Conservation (phyloP, 1,140 invertebrate genomes). For the Thaumatotibia leucotreta region DNA sequence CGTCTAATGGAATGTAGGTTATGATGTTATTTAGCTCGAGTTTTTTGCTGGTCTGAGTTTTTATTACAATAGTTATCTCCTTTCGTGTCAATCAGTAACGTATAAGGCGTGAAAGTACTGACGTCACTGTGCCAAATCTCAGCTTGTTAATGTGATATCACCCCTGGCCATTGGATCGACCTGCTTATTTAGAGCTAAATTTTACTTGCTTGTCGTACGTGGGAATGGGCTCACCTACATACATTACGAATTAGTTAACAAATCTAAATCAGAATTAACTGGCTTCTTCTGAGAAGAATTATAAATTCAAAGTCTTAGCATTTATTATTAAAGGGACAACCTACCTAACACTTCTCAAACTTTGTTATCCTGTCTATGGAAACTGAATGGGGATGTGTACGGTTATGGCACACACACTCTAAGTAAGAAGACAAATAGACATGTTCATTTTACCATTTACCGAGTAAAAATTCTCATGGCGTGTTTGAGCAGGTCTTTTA, state of each 20-base stretch:
- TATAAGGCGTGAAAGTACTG: conserved; percentile 72
- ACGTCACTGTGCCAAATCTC: conserved; percentile 61
- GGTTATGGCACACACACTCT: conserved; percentile 67
- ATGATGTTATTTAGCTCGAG: conserved; percentile 69
- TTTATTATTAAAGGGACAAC: background rate
- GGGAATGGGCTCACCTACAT: conserved; percentile 31
- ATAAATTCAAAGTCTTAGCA: background rate
- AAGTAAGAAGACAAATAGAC: conserved; percentile 71
- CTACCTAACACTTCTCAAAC: no score
- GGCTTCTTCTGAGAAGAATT: conserved; percentile 17
- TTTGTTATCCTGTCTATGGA: conserved; percentile 40
- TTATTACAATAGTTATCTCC: conserved; percentile 70
- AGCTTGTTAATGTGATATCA: conserved; percentile 44
- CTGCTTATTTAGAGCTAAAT: conserved; percentile 17
- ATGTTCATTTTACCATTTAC: conserved; percentile 74
- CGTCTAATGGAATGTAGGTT: conserved; percentile 70
- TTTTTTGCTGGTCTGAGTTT: conserved; percentile 65
- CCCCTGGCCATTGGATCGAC: conserved; percentile 31
- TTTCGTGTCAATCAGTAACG: conserved; percentile 66
- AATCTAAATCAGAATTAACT: conserved; percentile 1
- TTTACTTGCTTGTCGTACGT: conserved; percentile 21
- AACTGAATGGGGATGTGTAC: conserved; percentile 40
- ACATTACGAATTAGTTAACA: conserved; percentile 14
- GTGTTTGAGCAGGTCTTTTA: conserved; percentile 73
- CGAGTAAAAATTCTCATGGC: conserved; percentile 70